Percentiles rank a stretch among this genome's conserved stretches.
These are phyloP conservation scores for Apostichopus parvimensis DNA, from an alignment of 35 echinoderm and acorn worm species.

Conservation along the genomic window DNA sequence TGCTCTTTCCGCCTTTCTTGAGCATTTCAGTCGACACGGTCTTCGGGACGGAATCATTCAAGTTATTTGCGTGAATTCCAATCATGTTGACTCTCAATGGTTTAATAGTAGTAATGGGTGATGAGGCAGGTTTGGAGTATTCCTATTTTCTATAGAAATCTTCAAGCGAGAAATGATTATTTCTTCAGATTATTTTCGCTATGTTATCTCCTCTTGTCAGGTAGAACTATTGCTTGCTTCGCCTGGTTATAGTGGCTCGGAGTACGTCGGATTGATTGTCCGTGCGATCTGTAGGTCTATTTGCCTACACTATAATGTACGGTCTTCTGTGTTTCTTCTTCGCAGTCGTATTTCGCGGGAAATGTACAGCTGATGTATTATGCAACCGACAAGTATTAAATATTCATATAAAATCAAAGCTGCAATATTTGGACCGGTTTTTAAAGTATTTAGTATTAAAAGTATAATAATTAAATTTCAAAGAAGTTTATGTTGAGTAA, in stretches of 20 bases:
- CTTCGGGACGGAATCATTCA: background rate
- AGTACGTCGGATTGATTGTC: no score
- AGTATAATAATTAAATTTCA: background rate
- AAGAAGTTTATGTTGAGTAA: background rate
- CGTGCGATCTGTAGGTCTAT: no score
- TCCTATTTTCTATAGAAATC: no score
- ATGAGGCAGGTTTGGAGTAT: no score
- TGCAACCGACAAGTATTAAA: background rate
- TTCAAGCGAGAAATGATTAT: no score
- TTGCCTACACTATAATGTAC: background rate
- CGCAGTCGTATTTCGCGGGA: constrained; percentile 1
- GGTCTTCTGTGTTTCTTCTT: background rate
- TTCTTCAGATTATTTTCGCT: no score
- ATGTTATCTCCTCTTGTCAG: no score
- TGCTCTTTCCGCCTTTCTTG: background rate
- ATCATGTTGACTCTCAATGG: background rate
- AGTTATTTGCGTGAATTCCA: background rate
- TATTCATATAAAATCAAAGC: constrained; percentile 1
- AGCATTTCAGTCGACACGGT: background rate
- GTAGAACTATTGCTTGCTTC: no score
- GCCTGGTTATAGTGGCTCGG: no score
- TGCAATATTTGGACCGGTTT: background rate
- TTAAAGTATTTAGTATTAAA: background rate
- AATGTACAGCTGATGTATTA: background rate
- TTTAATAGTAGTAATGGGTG: no score